Evolutionary conservation across 2,888 invertebrate species (phyloP).

Genomic region (Stenurella melanura): DNA sequence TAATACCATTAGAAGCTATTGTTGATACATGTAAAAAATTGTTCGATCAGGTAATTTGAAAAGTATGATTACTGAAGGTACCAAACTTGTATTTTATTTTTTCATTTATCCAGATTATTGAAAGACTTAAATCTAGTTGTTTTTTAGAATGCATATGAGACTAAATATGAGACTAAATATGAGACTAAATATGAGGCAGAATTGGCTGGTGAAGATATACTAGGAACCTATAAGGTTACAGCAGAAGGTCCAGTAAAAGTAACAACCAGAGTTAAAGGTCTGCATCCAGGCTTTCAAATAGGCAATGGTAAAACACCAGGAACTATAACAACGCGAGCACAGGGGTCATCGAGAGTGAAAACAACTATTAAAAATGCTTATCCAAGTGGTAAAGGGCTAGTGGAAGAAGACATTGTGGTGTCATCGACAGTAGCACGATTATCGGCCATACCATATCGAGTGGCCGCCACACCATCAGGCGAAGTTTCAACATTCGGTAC

Average conservation of each 20-base stretch:
- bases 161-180: too few species aligned
- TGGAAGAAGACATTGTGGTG: not conserved
- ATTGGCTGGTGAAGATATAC: not conserved
- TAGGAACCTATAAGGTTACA: slow-evolving; percentile 35
- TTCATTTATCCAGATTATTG: not conserved
- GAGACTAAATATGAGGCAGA: too few species aligned
- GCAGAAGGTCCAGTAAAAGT: slow-evolving; percentile 50
- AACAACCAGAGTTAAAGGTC: slow-evolving; percentile 50
- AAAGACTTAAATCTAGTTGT: not conserved
- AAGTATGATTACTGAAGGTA: not conserved
- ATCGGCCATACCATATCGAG: not conserved
- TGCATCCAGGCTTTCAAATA: slow-evolving; percentile 48
- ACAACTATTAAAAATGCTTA: slow-evolving; percentile 16
- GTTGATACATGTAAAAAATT: slow-evolving; percentile 55
- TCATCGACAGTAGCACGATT: not conserved
- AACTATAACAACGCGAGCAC: slow-evolving; percentile 44
- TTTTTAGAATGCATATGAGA: slow-evolving; percentile 32
- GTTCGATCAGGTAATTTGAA: not conserved
- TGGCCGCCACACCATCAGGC: not conserved
- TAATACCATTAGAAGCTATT: slow-evolving; percentile 68
- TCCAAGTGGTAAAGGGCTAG: not conserved
- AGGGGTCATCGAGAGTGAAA: not conserved
- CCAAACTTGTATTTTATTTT: not conserved
- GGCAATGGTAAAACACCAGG: slow-evolving; percentile 39
- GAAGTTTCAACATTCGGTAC: not conserved